Conservation (phyloP, 2,888 invertebrate genomes). For the Chironomus riparius region DNA sequence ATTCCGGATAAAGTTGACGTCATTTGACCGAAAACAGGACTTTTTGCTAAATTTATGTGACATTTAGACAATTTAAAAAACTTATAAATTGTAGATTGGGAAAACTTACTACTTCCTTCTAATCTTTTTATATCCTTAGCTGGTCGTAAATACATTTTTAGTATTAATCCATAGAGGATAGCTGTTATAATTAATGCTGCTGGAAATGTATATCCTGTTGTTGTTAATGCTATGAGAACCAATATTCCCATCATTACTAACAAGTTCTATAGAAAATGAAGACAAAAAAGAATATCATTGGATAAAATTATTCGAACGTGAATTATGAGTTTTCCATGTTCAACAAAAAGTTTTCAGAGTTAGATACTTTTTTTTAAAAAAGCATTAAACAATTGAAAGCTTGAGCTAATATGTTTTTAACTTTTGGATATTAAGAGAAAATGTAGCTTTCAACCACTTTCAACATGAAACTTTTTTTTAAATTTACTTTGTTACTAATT, state of each 20-base stretch:
- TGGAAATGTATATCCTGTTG: constrained; percentile 57
- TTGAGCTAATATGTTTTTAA: no score
- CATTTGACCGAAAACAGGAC: constrained; percentile 87
- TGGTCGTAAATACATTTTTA: constrained; percentile 60
- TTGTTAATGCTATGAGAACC: constrained; percentile 60
- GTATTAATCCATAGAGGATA: constrained; percentile 52
- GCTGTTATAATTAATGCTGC: constrained; percentile 51
- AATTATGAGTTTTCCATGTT: no score
- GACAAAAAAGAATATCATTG: no score
- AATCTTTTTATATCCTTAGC: constrained; percentile 66
- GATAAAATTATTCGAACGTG: no score
- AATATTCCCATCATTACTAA: constrained; percentile 68
- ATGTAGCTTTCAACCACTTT: neutral
- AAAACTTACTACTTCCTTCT: constrained; percentile 56
- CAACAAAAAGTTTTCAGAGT: no score
- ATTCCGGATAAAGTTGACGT: constrained; percentile 80
- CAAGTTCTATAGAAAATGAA: constrained; percentile 45
- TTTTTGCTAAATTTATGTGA: constrained; percentile 35
- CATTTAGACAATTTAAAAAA: neutral
- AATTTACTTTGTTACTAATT: constrained; percentile 31
- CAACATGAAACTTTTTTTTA: neutral
- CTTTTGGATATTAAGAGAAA: neutral
- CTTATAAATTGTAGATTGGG: neutral
- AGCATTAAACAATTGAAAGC: no score
- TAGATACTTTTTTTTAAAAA: no score